A percentile compares a stretch with the other conserved stretches of the same genome.
These are phyloP conservation scores for Drosophila incognita DNA, from an alignment of 2,888 invertebrate species.

Conservation along the genomic window DNA sequence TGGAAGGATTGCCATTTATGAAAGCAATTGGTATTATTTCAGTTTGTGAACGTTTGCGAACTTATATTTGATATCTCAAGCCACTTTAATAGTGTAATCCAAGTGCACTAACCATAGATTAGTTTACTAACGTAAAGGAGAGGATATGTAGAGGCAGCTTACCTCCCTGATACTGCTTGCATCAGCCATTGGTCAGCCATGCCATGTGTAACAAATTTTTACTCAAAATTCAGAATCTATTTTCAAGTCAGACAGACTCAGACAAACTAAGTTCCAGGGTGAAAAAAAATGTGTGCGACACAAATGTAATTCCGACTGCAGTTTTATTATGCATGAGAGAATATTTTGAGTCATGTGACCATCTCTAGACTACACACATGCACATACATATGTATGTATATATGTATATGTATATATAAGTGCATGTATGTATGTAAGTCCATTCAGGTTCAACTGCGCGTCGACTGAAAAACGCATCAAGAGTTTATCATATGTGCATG, in stretches of 20 bases:
- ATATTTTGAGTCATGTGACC: constrained; percentile 52
- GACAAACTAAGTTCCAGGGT: background rate
- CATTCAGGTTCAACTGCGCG: constrained; percentile 50
- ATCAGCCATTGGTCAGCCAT: background rate
- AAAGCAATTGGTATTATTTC: background rate
- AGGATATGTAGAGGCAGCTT: background rate
- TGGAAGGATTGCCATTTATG: background rate
- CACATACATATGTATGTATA: background rate
- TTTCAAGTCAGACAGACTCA: constrained; percentile 10
- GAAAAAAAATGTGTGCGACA: constrained; percentile 5
- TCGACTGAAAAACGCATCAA: constrained; percentile 57
- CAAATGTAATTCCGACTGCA: constrained; percentile 48
- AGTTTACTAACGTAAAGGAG: background rate
- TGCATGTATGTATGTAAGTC: constrained; percentile 5
- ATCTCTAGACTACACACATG: constrained; percentile 47
- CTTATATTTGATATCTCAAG: background rate
- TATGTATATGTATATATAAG: background rate
- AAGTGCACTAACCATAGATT: background rate
- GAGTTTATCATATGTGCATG: constrained; percentile 28
- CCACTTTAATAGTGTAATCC: background rate
- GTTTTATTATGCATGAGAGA: constrained; percentile 54
- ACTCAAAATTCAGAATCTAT: background rate
- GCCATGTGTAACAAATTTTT: background rate
- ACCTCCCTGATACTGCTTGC: background rate
- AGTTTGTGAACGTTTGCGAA: background rate